Evolutionary conservation across 2,888 invertebrate species (phyloP).

Genomic region (Ennomos quercinarius): DNA sequence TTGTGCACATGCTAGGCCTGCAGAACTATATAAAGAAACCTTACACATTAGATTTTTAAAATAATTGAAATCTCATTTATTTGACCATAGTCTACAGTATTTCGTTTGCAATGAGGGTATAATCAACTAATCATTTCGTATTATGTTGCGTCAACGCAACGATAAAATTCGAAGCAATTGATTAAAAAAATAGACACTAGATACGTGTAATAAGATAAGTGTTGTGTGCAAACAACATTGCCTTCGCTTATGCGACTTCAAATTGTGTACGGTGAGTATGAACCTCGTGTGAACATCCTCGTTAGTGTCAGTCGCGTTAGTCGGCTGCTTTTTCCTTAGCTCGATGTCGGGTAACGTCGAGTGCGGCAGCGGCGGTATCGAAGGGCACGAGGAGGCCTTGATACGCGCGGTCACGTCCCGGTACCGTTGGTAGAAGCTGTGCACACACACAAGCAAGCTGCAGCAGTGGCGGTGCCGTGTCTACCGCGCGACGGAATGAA

Average conservation of each 20-base stretch:
- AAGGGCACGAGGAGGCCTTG: conserved; percentile 93
- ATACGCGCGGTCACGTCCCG: conserved; percentile 95
- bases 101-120: no score
- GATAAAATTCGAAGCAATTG: no score
- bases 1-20: no score
- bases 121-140: no score
- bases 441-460: conserved; percentile 56
- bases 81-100: no score
- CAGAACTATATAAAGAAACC: no score
- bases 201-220: no score
- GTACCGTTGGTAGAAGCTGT: conserved; percentile 96
- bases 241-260: conserved; percentile 19
- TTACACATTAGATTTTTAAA: no score
- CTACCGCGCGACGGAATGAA: conserved; percentile 24
- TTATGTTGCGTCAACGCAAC: no score
- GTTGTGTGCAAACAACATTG: conserved; percentile 9
- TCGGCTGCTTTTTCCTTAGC: conserved; percentile 65
- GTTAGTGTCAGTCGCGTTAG: conserved; percentile 68
- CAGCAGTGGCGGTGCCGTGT: conserved; percentile 14
- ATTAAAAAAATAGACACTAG: no score
- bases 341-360: conserved; percentile 64
- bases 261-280: conserved; percentile 54
- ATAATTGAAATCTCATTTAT: no score
- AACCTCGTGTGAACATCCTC: conserved; percentile 78
- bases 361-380: conserved; percentile 87